These are phyloP conservation scores for Thryonomys swinderianus DNA, from an alignment of 2,113 vertebrate species.

Conservation along the genomic window DNA sequence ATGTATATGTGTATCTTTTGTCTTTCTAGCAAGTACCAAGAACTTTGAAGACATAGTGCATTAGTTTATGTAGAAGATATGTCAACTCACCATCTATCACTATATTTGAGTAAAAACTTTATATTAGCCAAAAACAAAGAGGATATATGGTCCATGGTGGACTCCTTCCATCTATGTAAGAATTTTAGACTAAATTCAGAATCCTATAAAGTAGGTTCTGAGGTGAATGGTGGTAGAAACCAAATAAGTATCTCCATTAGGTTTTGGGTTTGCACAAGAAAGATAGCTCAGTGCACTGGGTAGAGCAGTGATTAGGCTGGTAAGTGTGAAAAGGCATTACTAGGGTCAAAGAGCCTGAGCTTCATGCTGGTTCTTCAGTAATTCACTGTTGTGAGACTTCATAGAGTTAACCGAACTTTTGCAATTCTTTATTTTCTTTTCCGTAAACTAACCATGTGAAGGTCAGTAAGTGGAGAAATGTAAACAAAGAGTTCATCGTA, in stretches of 20 bases:
- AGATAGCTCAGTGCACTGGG: background rate
- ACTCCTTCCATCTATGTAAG: background rate
- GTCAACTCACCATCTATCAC: background rate
- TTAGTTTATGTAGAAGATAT: background rate
- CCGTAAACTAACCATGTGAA: background rate
- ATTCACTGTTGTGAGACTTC: background rate
- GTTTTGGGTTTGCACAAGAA: background rate
- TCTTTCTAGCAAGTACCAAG: background rate
- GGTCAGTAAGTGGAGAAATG: background rate
- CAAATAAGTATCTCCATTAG: background rate
- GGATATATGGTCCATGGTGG: background rate
- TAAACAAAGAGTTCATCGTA: background rate
- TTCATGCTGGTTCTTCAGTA: background rate
- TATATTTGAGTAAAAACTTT: background rate
- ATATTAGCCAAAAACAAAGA: background rate
- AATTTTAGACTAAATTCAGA: background rate
- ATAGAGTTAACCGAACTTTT: background rate
- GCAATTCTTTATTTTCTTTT: background rate
- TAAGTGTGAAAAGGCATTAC: no score
- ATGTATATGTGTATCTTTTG: background rate
- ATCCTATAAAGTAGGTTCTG: background rate
- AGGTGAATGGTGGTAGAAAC: background rate
- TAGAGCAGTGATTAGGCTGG: rapidly evolving
- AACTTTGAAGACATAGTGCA: background rate
- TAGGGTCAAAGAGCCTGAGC: background rate